Conservation (phyloP, 1,140 invertebrate species). For the Pararge aegeria region DNA sequence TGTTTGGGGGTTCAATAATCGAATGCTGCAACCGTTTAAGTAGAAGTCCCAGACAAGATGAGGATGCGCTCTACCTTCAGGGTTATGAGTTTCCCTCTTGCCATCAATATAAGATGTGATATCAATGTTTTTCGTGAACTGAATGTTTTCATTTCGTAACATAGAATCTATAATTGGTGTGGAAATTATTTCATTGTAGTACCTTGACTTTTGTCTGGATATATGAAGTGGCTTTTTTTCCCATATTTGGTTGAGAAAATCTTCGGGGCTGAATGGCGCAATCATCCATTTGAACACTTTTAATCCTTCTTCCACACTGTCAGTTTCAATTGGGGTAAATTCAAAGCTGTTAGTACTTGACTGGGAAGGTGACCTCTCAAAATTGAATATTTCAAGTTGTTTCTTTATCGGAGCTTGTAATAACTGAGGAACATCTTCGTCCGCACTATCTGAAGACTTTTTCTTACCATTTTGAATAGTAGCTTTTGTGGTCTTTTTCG, state of each 20-base stretch:
- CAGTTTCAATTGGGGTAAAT: conserved; percentile 74
- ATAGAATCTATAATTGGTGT: conserved; percentile 89
- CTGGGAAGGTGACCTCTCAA: conserved; percentile 33
- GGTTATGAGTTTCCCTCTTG: conserved; percentile 91
- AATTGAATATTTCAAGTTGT: conserved; percentile 12
- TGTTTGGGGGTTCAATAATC: conserved; percentile 95
- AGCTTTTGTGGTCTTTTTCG: conserved; percentile 25
- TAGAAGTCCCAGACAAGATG: conserved; percentile 95
- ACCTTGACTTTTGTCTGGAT: conserved; percentile 82
- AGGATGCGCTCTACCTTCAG: conserved; percentile 86
- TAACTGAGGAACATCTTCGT: conserved; percentile 47
- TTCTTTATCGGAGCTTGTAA: conserved; percentile 23
- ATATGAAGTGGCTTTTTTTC: conserved; percentile 90
- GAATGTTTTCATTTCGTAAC: conserved; percentile 86
- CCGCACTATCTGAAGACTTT: conserved; percentile 26
- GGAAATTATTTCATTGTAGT: conserved; percentile 88
- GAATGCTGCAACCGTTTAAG: conserved; percentile 92
- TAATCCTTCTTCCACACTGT: conserved; percentile 81
- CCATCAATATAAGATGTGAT: conserved; percentile 92
- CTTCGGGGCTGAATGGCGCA: conserved; percentile 81
- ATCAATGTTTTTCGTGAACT: conserved; percentile 94
- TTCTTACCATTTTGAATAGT: conserved; percentile 12
- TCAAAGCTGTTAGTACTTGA: conserved; percentile 47
- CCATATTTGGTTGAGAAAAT: conserved; percentile 88
- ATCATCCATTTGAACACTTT: conserved; percentile 86